Conservation (phyloP, 2,113 vertebrate species). For the Nematolebias whitei region DNA sequence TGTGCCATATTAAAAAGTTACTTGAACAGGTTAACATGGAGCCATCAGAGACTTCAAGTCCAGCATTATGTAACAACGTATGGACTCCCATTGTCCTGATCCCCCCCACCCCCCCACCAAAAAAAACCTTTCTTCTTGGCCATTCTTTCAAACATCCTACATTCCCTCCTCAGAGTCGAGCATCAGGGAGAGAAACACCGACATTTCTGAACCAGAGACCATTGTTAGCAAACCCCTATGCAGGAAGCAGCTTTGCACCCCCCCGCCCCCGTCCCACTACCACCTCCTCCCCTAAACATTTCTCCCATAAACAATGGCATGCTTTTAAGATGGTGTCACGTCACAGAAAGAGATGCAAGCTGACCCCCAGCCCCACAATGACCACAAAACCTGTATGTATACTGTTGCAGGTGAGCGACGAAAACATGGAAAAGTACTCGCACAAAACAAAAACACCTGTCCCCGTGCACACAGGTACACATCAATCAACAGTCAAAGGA, state of each 20-base stretch:
- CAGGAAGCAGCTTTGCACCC: conserved; percentile 78
- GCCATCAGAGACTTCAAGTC: conserved; percentile 21
- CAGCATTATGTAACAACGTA: conserved; percentile 48
- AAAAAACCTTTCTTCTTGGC: conserved; percentile 41
- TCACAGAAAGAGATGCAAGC: conserved; percentile 27
- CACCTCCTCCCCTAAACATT: conserved; percentile 56
- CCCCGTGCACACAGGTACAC: not conserved
- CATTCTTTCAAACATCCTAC: conserved; percentile 74
- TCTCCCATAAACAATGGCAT: conserved; percentile 74
- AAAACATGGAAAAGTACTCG: conserved; percentile 2
- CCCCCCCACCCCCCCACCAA: conserved; percentile 38
- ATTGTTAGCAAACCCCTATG: conserved; percentile 67
- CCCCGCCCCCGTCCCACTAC: conserved; percentile 11
- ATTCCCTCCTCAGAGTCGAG: conserved; percentile 58
- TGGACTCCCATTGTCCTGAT: conserved; percentile 60
- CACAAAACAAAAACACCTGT: not conserved
- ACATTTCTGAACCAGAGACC: conserved; percentile 52
- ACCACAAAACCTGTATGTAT: conserved; percentile 12
- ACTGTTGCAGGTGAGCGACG: not conserved
- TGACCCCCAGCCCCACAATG: conserved; percentile 4
- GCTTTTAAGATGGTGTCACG: conserved; percentile 56
- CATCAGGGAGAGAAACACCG: conserved; percentile 48
- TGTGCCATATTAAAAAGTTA: not conserved
- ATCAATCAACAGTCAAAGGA: too few relatives aligned
- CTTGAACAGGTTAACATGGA: not conserved